These are phyloP conservation scores for Pseudomyrmex sp. DNA, from an alignment of 1,140 invertebrate genomes.

Conservation along the genomic window DNA sequence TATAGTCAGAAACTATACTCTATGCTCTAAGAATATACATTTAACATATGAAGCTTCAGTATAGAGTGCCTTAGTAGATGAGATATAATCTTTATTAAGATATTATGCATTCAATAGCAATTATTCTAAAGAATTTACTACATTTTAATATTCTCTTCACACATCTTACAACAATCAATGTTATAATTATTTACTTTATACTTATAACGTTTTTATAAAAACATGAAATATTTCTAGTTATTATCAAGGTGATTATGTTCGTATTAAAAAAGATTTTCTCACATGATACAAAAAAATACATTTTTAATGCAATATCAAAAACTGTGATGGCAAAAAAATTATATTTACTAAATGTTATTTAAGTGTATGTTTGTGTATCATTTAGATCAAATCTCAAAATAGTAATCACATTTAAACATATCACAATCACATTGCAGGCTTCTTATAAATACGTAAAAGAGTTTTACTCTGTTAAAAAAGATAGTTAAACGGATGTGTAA, in stretches of 20 bases:
- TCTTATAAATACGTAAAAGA: slow-evolving; percentile 1
- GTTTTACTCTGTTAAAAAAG: slow-evolving; percentile 4
- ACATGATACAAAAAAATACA: neutral
- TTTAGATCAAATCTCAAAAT: slow-evolving; percentile 15
- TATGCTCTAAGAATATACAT: slow-evolving; percentile 37
- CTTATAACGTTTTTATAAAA: no score
- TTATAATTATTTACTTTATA: no score
- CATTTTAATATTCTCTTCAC: no score
- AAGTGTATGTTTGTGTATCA: slow-evolving; percentile 32
- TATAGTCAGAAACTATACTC: slow-evolving; percentile 39
- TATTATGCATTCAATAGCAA: slow-evolving; percentile 17
- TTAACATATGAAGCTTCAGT: slow-evolving; percentile 57
- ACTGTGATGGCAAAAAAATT: slow-evolving; percentile 39
- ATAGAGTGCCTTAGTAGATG: slow-evolving; percentile 68
- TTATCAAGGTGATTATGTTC: slow-evolving; percentile 1
- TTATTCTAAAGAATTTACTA: neutral
- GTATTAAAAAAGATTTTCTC: neutral
- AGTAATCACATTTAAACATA: slow-evolving; percentile 50
- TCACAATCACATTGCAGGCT: slow-evolving; percentile 34
- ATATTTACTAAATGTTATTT: slow-evolving; percentile 17
- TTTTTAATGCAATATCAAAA: slow-evolving; percentile 44
- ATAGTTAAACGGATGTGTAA: slow-evolving; percentile 15
- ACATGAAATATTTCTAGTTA: neutral
- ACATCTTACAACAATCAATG: no score
- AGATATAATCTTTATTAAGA: slow-evolving; percentile 39